A percentile compares a stretch with the other conserved stretches of the same genome.
Conservation (phyloP, 2,113 vertebrate species). For the Tragelaphus imberbis region DNA sequence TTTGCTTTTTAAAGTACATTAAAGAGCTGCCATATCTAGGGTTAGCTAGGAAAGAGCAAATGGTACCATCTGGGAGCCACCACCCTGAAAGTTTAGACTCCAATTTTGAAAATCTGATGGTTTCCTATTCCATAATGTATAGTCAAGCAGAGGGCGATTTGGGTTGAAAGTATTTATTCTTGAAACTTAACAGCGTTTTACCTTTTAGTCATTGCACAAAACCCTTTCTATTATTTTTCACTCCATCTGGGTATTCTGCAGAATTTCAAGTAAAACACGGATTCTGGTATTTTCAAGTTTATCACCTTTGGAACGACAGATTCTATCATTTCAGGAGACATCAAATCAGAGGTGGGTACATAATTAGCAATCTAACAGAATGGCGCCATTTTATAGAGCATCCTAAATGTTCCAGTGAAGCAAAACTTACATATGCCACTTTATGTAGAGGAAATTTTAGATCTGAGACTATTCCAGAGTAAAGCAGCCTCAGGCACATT, state of each 20-base stretch:
- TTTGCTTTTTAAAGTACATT: conserved; percentile 83
- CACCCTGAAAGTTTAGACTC: conserved; percentile 60
- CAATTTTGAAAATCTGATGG: conserved; percentile 73
- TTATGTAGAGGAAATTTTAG: conserved; percentile 65
- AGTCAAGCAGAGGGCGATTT: conserved; percentile 74
- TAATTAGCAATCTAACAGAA: conserved; percentile 73
- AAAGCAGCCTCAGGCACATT: conserved; percentile 83
- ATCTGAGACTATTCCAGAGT: conserved; percentile 76
- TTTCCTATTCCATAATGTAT: conserved; percentile 74
- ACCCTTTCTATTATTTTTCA: conserved; percentile 76
- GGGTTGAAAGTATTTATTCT: conserved; percentile 72
- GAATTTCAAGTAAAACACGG: conserved; percentile 81
- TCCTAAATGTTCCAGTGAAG: conserved; percentile 70
- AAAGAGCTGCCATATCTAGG: conserved; percentile 83
- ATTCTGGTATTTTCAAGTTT: conserved; percentile 78
- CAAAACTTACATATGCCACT: conserved; percentile 64
- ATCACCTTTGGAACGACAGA: conserved; percentile 65
- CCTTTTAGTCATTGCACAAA: conserved; percentile 80
- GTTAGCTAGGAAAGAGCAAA: conserved; percentile 82
- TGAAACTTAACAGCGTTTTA: conserved; percentile 72
- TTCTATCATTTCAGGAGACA: conserved; percentile 62
- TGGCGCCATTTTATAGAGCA: conserved; percentile 62
- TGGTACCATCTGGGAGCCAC: conserved; percentile 68
- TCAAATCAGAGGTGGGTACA: conserved; percentile 72
- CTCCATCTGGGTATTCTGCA: conserved; percentile 73